Percentiles rank a stretch among this genome's conserved stretches.
Conservation (phyloP, 1,140 invertebrate genomes). For the Achroia grisella region DNA sequence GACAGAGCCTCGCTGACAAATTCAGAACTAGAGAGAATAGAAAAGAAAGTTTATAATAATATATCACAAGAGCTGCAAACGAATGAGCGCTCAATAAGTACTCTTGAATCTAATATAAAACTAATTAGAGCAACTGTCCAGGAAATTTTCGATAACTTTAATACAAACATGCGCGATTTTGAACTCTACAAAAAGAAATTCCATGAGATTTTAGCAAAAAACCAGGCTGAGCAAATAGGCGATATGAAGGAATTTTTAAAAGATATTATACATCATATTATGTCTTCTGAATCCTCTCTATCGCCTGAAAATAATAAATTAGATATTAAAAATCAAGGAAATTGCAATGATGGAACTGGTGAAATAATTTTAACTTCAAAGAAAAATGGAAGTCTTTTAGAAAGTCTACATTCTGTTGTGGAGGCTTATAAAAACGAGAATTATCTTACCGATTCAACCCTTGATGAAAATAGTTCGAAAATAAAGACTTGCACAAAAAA, state of each 20-base stretch:
- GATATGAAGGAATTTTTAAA: slow-evolving; percentile 56
- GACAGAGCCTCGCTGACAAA: slow-evolving; percentile 26
- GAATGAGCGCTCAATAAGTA: slow-evolving; percentile 24
- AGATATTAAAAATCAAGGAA: neutral
- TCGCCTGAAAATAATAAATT: slow-evolving; percentile 7
- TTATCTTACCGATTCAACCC: slow-evolving; percentile 34
- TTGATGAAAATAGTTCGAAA: slow-evolving; percentile 23
- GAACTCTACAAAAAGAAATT: slow-evolving; percentile 51
- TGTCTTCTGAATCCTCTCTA: slow-evolving; percentile 31
- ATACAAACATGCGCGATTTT: slow-evolving; percentile 47
- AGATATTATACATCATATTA: slow-evolving; percentile 45
- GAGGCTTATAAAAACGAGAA: slow-evolving; percentile 46
- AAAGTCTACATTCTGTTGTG: slow-evolving; percentile 14
- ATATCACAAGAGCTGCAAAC: slow-evolving; percentile 45
- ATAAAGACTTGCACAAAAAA: slow-evolving; percentile 15
- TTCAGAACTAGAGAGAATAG: slow-evolving; percentile 41
- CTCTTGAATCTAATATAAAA: slow-evolving; percentile 49
- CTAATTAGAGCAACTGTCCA: slow-evolving; percentile 51
- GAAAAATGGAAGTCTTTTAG: neutral
- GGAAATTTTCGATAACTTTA: slow-evolving; percentile 53
- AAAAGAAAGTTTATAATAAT: slow-evolving; percentile 38
- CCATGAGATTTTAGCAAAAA: slow-evolving; percentile 41
- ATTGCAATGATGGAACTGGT: neutral
- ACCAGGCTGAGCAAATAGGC: slow-evolving; percentile 27
- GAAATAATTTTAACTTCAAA: neutral